A percentile compares a stretch with the other conserved stretches of the same genome.
phyloP scores from a whole-genome alignment of 1,140 invertebrate genomes.

The Elymnias hypermnestra region DNA sequence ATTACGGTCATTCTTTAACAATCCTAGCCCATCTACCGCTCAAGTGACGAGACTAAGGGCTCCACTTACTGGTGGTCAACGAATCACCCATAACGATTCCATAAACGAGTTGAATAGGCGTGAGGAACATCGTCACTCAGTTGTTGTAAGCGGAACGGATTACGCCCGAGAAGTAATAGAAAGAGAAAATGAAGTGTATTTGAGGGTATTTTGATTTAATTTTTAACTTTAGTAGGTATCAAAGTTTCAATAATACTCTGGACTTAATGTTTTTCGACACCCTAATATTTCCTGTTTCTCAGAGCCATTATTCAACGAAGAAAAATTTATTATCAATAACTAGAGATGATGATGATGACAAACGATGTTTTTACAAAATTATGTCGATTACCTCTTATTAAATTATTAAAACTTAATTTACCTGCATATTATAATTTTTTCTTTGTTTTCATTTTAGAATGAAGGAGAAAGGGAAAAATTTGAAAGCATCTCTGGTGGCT shows the following conservation, averaged over 20 bases:
- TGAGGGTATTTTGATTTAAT: conserved; percentile 34
- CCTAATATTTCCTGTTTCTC: too few relatives aligned
- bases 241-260: too few relatives aligned
- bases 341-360: too few relatives aligned
- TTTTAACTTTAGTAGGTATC: too few relatives aligned
- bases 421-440: too few relatives aligned
- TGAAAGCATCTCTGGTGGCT: conserved; percentile 39
- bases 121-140: conserved; percentile 48
- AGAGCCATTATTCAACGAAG: too few relatives aligned
- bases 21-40: conserved; percentile 36
- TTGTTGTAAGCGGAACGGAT: conserved; percentile 43
- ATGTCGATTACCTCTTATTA: too few relatives aligned
- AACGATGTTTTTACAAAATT: too few relatives aligned
- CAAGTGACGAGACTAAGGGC: conserved; percentile 46
- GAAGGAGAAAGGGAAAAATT: conserved; percentile 34
- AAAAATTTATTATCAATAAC: too few relatives aligned
- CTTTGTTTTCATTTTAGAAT: conserved; percentile 34
- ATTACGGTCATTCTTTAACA: conserved; percentile 45
- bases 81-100: conserved; percentile 46
- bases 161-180: conserved; percentile 51
- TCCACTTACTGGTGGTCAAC: conserved; percentile 46
- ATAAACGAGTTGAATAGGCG: conserved; percentile 38
- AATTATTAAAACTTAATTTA: too few relatives aligned
- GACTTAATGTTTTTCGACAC: too few relatives aligned
- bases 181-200: conserved; percentile 45